Evolutionary conservation across 2,888 invertebrate species (phyloP).

Genomic region (Cephonodes hylas): DNA sequence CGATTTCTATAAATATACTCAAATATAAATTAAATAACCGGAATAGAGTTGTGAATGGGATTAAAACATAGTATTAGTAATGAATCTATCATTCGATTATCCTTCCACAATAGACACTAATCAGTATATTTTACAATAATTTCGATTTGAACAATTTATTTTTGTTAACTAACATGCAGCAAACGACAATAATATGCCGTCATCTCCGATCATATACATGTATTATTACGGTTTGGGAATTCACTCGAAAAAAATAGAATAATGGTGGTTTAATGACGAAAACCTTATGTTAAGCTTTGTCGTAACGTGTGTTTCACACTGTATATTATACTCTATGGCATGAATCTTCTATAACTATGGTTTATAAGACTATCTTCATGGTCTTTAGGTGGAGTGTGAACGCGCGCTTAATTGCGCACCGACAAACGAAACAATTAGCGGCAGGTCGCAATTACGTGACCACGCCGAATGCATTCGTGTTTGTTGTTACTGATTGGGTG

Average conservation of each 20-base stretch:
- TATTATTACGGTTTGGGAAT: too few relatives aligned
- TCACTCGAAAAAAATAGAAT: too few relatives aligned
- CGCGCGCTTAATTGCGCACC: background rate
- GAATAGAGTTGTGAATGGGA: background rate
- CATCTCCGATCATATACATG: too few relatives aligned
- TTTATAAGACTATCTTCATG: background rate
- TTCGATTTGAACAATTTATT: too few relatives aligned
- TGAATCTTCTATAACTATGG: background rate
- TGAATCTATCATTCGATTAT: too few relatives aligned
- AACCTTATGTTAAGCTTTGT: too few relatives aligned
- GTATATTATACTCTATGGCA: background rate
- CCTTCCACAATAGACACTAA: too few relatives aligned
- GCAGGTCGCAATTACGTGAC: conserved; percentile 8
- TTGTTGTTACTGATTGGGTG: conserved; percentile 2
- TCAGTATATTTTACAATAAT: too few relatives aligned
- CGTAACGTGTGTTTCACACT: background rate
- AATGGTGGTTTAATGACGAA: too few relatives aligned
- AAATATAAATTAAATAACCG: background rate
- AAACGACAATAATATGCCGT: too few relatives aligned
- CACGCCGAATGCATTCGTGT: conserved; percentile 6
- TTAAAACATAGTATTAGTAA: too few relatives aligned
- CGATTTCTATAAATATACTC: background rate
- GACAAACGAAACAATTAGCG: conserved; percentile 2
- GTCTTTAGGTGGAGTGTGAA: background rate
- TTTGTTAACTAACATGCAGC: too few relatives aligned